A percentile compares a stretch with the other conserved stretches of the same genome.
Evolutionary conservation across 2,113 vertebrate species (phyloP).

Genomic region (Nymphicus hollandicus): DNA sequence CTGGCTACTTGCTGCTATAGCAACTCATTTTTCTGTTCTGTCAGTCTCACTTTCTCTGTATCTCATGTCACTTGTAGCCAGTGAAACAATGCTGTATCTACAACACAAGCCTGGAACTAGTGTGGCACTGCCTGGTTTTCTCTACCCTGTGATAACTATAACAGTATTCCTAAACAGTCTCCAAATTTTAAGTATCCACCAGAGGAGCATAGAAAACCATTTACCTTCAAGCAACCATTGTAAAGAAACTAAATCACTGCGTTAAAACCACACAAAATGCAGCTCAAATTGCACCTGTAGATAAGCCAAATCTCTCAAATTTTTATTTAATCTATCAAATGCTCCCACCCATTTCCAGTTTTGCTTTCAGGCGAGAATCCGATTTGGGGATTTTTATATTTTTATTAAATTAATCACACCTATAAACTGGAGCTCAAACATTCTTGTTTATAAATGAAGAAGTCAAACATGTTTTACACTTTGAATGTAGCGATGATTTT

Average conservation of each 20-base stretch:
- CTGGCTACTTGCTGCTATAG: background rate
- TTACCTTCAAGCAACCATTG: constrained; percentile 11
- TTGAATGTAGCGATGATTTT: background rate
- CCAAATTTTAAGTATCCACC: constrained; percentile 36
- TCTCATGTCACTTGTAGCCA: background rate
- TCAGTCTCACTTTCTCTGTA: background rate
- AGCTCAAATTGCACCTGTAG: constrained; percentile 22
- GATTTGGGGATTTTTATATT: background rate
- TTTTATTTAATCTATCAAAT: constrained; percentile 11
- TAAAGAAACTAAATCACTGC: constrained; percentile 8
- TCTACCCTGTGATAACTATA: background rate
- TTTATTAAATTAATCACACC: background rate
- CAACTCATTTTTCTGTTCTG: background rate
- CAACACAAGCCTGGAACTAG: accelerated
- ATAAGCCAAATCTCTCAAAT: constrained; percentile 49
- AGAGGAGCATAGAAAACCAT: constrained; percentile 38
- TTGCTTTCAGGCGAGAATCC: background rate
- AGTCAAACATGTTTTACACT: background rate
- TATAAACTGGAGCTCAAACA: background rate
- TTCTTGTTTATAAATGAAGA: background rate
- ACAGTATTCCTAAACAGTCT: background rate
- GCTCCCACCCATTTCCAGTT: constrained; percentile 18
- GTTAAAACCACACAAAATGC: constrained; percentile 50
- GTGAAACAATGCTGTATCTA: background rate
- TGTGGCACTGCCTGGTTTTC: background rate